Base-by-base conservation (phyloP, 2,113 vertebrate species). In the Scortum barcoo region DNA sequence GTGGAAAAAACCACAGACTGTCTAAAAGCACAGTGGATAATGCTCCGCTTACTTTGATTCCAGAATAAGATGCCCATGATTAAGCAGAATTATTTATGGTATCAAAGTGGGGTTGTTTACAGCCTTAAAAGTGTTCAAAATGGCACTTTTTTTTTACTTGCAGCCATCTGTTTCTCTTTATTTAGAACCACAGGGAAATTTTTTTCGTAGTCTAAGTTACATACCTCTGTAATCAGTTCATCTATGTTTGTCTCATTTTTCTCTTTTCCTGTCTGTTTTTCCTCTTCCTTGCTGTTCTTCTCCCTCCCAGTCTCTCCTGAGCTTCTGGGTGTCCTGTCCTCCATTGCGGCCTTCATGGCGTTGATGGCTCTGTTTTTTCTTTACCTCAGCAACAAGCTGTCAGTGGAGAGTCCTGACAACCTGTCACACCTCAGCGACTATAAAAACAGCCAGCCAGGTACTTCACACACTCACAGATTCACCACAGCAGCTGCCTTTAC, bases 371-470 rank as follows among this genome's bases (percentile, higher is more conserved):
- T 99, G 56, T 97, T 98, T 95, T 98, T 99, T 95, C 94, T 99
- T 80, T 99, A 99, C 94, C 96, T 99, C 95, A 99, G 97, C 95
- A 99, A 98, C 96, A 99, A 98, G 95, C 96, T 98, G 94, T 98
- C 97, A 87, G 96, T 96, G 94, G 97, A 96, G 92, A 97, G 94
- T 89, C 93, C 96, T 83, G 96, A 96, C 87, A 93, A 95, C 65
- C 96, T 97, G 92, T 94, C 97, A 89, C 95, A 96, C 78, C 95
- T 97, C 0, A 95, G 95, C 90, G 96, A 94, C 87, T 97, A 95
- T 89, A 94, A 88, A 72, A 92, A 94, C 86, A 95, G 91, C 86
- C 95, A 95, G 82, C 92, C 95, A 95, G 98, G 97, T 95, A 96
- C 95, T 93, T 88, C 4, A 30, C 80, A 92, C 57, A 53, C 57